Evolutionary conservation across 2,797 vertebrate genomes (phyloP), one percentile per base, ranked within the genome.

Genomic region (Mormyrops attenuatus): DNA sequence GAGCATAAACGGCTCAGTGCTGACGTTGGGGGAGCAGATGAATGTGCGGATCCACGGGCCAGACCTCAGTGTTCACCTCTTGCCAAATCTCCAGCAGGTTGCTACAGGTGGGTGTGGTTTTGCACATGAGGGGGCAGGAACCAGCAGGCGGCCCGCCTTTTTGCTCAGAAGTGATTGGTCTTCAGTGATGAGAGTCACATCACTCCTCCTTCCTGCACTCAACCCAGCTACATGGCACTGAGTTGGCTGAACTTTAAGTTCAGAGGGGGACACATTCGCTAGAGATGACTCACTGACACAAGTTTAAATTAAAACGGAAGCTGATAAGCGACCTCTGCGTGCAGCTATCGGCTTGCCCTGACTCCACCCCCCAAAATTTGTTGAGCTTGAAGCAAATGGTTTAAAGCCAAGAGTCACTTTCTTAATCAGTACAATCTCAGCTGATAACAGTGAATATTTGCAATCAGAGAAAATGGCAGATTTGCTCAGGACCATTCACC

Each of bases 21-120:
- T 91, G 93, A 89, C 93, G 94, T 94, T 91, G 91, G 89, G 90
- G 34, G 88, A 89, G 90, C 66, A 93, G 93, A 95, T 95, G 94
- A 95, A 91, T 63, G 13, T 4, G 22, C 41, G 44, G 55, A 26
- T 60, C 73, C 50, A 34, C 0, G 2, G 17, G 41, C 1, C 1
- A 3, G 20, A 6, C 41, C 30, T 30, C 41, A n/a, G 22, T 38
- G 26, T 34, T 69, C 66, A 73, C 66, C 66, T 44, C 63, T 87
- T 26, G 30, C 30, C 13, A 57, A 2, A 34, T 17, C 52, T 85
- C 41, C 38, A 22, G 82, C 41, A 52, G 41, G 49, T 52, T 85
- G 82, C 44, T 13, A 1, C 47, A 1, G 0, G 20, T 49, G 82
- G 49, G 26, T 52, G n/a, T 30, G 44, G 82, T 11, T 13, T 11